Percentiles rank a stretch among this genome's conserved stretches.
Evolutionary conservation across 2,888 invertebrate genomes (phyloP).

Genomic region (Galeopsomyia nigrocyanea): DNA sequence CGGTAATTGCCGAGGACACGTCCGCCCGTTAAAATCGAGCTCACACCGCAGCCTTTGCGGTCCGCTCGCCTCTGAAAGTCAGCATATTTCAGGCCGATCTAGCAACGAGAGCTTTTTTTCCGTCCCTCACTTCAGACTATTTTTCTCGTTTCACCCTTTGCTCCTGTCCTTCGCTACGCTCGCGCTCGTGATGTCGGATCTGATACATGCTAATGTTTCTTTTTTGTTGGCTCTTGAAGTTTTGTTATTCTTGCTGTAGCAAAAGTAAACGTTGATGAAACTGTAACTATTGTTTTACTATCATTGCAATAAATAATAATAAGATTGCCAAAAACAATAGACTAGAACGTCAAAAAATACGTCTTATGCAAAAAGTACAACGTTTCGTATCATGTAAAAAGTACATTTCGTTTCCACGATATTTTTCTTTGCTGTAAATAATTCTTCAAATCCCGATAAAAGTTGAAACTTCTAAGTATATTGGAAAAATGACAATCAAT

Average conservation of each 20-base stretch:
- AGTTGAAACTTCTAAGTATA: too few species aligned
- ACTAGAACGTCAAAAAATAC: too few species aligned
- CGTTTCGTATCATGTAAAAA: too few species aligned
- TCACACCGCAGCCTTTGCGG: slow-evolving; percentile 66
- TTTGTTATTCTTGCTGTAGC: not conserved
- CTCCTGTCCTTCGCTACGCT: not conserved
- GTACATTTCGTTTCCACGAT: too few species aligned
- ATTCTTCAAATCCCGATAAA: too few species aligned
- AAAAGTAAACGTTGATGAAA: not conserved
- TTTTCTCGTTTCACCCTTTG: slow-evolving; percentile 4
- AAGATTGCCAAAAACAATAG: too few species aligned
- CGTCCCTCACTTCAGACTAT: slow-evolving; percentile 5
- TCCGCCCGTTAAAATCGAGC: slow-evolving; percentile 67
- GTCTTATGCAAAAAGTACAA: too few species aligned
- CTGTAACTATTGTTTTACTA: too few species aligned
- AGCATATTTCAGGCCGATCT: slow-evolving; percentile 63
- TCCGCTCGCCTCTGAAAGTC: slow-evolving; percentile 65
- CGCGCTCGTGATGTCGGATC: too few species aligned
- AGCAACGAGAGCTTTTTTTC: slow-evolving; percentile 28
- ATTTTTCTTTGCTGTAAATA: too few species aligned
- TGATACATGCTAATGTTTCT: not conserved
- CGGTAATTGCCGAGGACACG: slow-evolving; percentile 67
- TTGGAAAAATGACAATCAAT: too few species aligned
- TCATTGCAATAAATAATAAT: too few species aligned
- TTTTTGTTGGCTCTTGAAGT: slow-evolving; percentile 1